Percentiles rank a stretch among this genome's conserved stretches.
Evolutionary conservation across 2,888 invertebrate species (phyloP).

Genomic region (Apodemia mormo): DNA sequence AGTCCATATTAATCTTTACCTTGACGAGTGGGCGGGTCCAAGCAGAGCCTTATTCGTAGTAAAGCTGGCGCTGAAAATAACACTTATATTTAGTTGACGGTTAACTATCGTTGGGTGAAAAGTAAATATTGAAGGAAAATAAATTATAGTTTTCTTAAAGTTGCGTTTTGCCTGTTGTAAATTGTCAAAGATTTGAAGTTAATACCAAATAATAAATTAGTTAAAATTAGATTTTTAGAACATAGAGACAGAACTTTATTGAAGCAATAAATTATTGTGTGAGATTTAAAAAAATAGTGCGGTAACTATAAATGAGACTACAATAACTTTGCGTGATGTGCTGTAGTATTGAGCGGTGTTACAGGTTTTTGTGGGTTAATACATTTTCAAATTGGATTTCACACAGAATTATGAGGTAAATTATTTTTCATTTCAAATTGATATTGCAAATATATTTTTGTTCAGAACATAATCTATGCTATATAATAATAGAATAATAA

Average conservation of each 20-base stretch:
- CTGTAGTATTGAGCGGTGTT: conserved; percentile 46
- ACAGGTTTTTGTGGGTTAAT: conserved; percentile 46
- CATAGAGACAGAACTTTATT: neutral
- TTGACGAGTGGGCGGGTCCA: conserved; percentile 1
- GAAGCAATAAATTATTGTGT: neutral
- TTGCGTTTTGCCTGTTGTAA: no score
- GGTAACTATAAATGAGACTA: neutral
- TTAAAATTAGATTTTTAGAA: no score
- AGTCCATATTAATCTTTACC: conserved; percentile 6
- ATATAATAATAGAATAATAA: no score
- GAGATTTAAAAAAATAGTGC: neutral
- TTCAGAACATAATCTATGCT: no score
- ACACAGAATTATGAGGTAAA: conserved; percentile 65
- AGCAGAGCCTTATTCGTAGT: conserved; percentile 4
- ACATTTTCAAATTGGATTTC: conserved; percentile 70
- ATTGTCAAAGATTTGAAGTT: no score
- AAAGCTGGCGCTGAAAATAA: conserved; percentile 1
- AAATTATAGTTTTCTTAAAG: no score
- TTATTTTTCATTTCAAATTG: no score
- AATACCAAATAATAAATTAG: no score
- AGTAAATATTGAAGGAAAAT: neutral
- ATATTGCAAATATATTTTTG: no score
- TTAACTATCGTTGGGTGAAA: conserved; percentile 4
- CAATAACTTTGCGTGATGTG: conserved; percentile 53
- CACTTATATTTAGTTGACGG: neutral